Conservation (phyloP, 2,888 invertebrate genomes). For the Palloptera scutellata region DNA sequence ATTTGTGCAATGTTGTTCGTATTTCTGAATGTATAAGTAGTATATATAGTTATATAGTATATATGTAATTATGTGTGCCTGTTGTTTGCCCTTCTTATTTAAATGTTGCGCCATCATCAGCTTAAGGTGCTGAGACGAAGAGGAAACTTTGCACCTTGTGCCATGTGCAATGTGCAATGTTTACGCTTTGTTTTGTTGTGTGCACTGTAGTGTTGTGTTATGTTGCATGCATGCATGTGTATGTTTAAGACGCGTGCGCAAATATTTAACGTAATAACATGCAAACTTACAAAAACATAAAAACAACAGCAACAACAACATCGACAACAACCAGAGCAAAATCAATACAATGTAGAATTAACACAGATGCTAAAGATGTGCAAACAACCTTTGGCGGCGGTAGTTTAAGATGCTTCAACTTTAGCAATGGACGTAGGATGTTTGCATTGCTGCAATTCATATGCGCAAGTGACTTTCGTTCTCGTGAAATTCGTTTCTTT, state of each 20-base stretch:
- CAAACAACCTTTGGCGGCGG: slow-evolving; percentile 16
- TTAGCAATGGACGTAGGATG: too few species aligned
- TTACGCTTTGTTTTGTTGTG: neutral
- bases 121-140: too few species aligned
- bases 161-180: slow-evolving; percentile 14
- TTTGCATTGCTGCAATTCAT: too few species aligned
- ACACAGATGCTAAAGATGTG: slow-evolving; percentile 20
- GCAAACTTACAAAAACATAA: slow-evolving; percentile 29
- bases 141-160: slow-evolving; percentile 26
- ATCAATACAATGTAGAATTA: neutral
- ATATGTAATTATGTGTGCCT: neutral
- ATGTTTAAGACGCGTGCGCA: slow-evolving; percentile 34
- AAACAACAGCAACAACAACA: slow-evolving; percentile 6
- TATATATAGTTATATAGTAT: neutral
- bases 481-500: too few species aligned
- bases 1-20: slow-evolving; percentile 1
- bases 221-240: slow-evolving; percentile 8
- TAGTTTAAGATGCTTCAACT: neutral
- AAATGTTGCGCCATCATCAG: neutral
- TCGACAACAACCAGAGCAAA: neutral
- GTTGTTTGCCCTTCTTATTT: neutral
- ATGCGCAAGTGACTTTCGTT: too few species aligned
- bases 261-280: slow-evolving; percentile 37
- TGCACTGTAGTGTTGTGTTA: neutral
- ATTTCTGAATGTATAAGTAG: too few species aligned